Evolutionary conservation across 2,888 invertebrate species (phyloP), one percentile per base, ranked within the genome.

Genomic region (Cheilosia vernalis): DNA sequence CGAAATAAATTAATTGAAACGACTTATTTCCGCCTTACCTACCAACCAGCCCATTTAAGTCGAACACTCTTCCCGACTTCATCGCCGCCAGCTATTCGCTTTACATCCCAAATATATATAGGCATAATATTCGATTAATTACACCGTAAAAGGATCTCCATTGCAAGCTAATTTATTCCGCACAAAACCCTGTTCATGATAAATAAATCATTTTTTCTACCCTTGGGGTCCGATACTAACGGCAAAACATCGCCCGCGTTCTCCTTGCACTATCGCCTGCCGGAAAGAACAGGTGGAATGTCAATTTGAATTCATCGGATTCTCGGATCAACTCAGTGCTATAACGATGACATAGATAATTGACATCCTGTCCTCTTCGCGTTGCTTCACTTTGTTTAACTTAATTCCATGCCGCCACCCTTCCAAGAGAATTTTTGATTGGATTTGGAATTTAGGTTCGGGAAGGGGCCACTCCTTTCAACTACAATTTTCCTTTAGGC

Each of bases 271-370:
- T 33, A 58, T 61, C 61, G 19, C 15, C 37, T 49, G 40, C 17
- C 44, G 49, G 24, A 37, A 13, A 13, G 13, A 13, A 37, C 76
- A 66, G 66, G 60, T 49, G 47, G 56, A 76, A 76, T 58, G 37
- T 58, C 58, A 76, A 76, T 76, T 66, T 40, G 58, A 76, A 66
- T 76, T 58, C 49, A 66, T 66, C 21, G 66, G 51, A 66, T 58
- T 27, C 49, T 30, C 30, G 30, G 40, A 63, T 58, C 24, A 76
- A 33, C 17, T 37, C 19, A 37, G 17, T 33, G 5, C 27, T 30
- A 24, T 40, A 60, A 42, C 24, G 40, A 47, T 51, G 58, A 51
- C 60, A 27, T 42, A 21, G 5, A 61, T 60, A 60, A 67, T 67
- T 76, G 66, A 40, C 58, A 60, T 67, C 56, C 64, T 15, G 58